Percentiles rank a stretch among this genome's conserved stretches.
Conservation (phyloP, 2,888 invertebrate genomes). For the Schizaphis graminum region DNA sequence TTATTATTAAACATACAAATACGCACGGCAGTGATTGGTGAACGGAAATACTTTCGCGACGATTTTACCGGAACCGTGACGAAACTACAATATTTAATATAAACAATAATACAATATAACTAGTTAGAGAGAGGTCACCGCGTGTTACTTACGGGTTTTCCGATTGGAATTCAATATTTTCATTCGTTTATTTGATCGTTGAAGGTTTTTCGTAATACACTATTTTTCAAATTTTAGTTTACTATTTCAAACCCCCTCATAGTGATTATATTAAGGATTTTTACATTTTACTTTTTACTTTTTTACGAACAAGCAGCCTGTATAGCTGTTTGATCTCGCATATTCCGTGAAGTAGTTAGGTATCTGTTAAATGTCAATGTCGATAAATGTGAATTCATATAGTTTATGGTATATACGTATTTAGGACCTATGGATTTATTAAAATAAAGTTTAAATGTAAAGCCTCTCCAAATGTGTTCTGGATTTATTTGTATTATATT, state of each 20-base stretch:
- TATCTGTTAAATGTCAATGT: neutral
- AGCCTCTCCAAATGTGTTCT: neutral
- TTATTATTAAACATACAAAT: neutral
- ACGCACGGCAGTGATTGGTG: neutral
- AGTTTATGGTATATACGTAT: neutral
- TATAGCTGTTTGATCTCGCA: neutral
- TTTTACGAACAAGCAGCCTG: neutral
- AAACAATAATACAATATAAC: neutral
- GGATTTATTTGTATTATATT: neutral
- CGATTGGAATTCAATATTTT: neutral
- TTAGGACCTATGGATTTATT: neutral
- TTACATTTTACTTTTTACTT: neutral
- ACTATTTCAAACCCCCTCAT: neutral
- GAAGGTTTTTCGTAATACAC: neutral
- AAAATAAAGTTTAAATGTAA: neutral
- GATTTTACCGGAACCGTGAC: conserved; percentile 7
- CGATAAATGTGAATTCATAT: neutral
- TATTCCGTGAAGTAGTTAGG: neutral
- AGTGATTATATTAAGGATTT: neutral
- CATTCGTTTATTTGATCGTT: neutral
- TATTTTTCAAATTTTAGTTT: neutral
- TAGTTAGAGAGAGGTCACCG: neutral
- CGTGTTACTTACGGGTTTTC: neutral
- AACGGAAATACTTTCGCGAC: neutral
- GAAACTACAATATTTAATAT: neutral